A percentile compares a stretch with the other conserved stretches of the same genome.
Evolutionary conservation across 2,888 invertebrate genomes (phyloP).

Genomic region (Phragmatobia fuliginosa): DNA sequence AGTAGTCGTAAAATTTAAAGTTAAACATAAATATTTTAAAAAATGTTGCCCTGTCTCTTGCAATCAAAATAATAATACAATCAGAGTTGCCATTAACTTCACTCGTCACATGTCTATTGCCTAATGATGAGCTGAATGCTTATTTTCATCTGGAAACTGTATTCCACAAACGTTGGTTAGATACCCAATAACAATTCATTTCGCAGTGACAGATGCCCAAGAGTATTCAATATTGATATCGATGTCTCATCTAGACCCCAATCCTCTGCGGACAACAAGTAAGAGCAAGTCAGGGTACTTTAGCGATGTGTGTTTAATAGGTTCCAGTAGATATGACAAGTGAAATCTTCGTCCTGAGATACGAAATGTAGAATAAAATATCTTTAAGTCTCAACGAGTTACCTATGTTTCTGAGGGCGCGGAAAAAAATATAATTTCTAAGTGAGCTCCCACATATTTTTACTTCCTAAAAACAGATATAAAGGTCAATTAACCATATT

Average conservation of each 20-base stretch:
- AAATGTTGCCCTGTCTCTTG: not conserved
- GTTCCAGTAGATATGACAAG: slow-evolving; percentile 15
- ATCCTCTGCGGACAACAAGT: not conserved
- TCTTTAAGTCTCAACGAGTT: not conserved
- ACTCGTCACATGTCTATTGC: not conserved
- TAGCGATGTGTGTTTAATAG: slow-evolving; percentile 23
- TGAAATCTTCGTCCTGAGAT: slow-evolving; percentile 11
- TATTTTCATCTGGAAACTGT: not conserved
- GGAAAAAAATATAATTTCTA: too few relatives aligned
- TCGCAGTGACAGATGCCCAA: not conserved
- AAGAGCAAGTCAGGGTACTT: slow-evolving; percentile 17
- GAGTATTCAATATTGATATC: not conserved
- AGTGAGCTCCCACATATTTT: too few relatives aligned
- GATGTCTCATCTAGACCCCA: slow-evolving; percentile 9
- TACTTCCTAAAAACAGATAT: too few relatives aligned
- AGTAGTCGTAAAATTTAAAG: not conserved
- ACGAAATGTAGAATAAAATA: slow-evolving; percentile 10
- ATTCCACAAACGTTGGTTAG: not conserved
- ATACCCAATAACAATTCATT: not conserved
- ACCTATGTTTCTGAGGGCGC: not conserved
- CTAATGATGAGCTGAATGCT: not conserved
- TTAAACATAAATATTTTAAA: not conserved
- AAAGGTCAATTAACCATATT: too few relatives aligned
- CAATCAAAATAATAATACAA: not conserved
- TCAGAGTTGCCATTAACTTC: not conserved